These are phyloP conservation scores for Procambarus virginalis DNA, from an alignment of 1,140 invertebrate species.

Conservation along the genomic window DNA sequence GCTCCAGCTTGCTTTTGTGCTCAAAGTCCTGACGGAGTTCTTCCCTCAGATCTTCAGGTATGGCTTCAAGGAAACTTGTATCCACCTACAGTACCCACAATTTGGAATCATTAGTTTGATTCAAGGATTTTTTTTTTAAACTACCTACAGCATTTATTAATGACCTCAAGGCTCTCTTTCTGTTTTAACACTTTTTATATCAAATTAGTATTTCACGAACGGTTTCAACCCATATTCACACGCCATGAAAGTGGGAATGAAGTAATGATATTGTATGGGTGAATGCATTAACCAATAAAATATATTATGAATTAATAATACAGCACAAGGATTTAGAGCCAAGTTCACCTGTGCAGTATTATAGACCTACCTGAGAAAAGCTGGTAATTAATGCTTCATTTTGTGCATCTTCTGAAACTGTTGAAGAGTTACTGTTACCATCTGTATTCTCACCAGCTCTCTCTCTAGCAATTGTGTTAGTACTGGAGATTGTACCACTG, in stretches of 20 bases:
- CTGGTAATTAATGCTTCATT: constrained; percentile 40
- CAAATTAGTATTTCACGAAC: no score
- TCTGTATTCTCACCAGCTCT: not conserved
- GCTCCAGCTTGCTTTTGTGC: constrained; percentile 43
- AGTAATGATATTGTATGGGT: no score
- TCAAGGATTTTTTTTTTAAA: not conserved
- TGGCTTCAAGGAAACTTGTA: constrained; percentile 61
- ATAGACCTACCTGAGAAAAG: constrained; percentile 52
- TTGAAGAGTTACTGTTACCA: not conserved
- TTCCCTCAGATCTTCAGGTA: constrained; percentile 61
- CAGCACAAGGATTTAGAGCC: no score
- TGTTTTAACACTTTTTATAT: no score
- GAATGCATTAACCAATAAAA: no score
- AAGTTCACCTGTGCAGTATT: no score
- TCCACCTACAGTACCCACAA: constrained; percentile 53
- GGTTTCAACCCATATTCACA: no score
- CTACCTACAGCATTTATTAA: no score
- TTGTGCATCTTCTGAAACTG: constrained; percentile 15
- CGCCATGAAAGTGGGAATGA: no score
- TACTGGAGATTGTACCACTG: not conserved
- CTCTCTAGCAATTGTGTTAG: not conserved
- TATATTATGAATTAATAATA: no score
- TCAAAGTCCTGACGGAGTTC: constrained; percentile 59
- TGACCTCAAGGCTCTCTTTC: no score
- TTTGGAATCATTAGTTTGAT: not conserved